Conservation (phyloP, 2,888 invertebrate species). For the Lasioglossum leucozonium region DNA sequence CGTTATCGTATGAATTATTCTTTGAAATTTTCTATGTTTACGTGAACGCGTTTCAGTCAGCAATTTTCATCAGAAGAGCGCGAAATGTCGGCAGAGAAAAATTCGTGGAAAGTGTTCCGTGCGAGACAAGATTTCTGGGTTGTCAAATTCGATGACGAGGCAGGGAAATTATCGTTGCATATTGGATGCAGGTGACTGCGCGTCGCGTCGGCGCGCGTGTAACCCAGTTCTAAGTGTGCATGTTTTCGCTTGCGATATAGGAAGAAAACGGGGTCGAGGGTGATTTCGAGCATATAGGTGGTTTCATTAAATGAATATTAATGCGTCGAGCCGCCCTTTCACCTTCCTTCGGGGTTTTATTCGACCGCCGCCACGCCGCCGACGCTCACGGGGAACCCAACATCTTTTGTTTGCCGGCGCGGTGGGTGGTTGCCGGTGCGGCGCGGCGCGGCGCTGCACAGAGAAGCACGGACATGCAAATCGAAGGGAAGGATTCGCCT, state of each 20-base stretch:
- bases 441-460: not conserved
- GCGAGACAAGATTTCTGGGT: not conserved
- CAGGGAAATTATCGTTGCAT: conserved; percentile 28
- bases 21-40: no score
- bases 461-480: conserved; percentile 19
- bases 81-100: not conserved
- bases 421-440: not conserved
- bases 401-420: conserved; percentile 21
- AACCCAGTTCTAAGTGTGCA: conserved; percentile 70
- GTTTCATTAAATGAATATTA: conserved; percentile 79
- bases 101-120: not conserved
- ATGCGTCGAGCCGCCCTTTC: conserved; percentile 66
- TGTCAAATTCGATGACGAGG: not conserved
- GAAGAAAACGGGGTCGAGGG: conserved; percentile 68
- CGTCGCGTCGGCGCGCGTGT: conserved; percentile 61
- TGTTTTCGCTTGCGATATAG: conserved; percentile 51
- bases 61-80: not conserved
- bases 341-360: conserved; percentile 31
- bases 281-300: conserved; percentile 54
- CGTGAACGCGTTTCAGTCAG: not conserved
- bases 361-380: not conserved
- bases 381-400: not conserved
- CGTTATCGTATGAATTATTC: no score
- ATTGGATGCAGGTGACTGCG: conserved; percentile 40
- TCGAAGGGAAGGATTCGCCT: conserved; percentile 37